phyloP scores from a whole-genome alignment of 2,888 invertebrate genomes.

The Sycophila texana region DNA sequence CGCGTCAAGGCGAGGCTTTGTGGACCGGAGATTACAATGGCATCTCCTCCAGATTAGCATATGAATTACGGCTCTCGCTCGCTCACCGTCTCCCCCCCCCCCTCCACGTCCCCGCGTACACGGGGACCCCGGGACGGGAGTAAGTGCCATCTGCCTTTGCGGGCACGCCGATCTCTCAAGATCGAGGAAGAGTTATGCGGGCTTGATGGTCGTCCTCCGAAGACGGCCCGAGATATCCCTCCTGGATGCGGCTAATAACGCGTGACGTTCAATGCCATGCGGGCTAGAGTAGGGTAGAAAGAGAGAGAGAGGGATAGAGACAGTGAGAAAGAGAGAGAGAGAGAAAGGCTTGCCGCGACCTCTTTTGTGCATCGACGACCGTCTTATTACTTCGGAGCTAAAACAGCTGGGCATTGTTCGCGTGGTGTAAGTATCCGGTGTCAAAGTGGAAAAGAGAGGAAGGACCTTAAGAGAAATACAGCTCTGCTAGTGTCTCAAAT shows the following conservation, averaged over 20 bases:
- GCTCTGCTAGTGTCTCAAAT: too few species aligned
- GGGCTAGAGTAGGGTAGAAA: not conserved
- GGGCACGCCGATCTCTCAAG: slow-evolving; percentile 39
- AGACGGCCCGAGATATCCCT: slow-evolving; percentile 14
- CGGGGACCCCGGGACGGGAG: slow-evolving; percentile 7
- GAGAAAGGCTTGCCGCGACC: not conserved
- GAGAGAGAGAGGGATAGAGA: slow-evolving; percentile 35
- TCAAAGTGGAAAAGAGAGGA: too few species aligned
- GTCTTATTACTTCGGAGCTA: too few species aligned
- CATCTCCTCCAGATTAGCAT: slow-evolving; percentile 75
- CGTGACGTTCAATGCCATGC: not conserved
- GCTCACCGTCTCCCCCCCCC: not conserved
- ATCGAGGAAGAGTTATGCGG: slow-evolving; percentile 55
- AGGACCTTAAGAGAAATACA: too few species aligned
- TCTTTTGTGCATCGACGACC: too few species aligned
- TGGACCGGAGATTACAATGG: slow-evolving; percentile 76
- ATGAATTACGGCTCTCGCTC: slow-evolving; percentile 71
- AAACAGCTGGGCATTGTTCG: too few species aligned
- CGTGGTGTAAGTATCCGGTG: too few species aligned
- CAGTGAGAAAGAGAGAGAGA: slow-evolving; percentile 56
- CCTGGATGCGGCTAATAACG: slow-evolving; percentile 19
- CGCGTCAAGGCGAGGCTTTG: slow-evolving; percentile 73
- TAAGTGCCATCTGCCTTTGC: slow-evolving; percentile 48
- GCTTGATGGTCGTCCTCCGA: slow-evolving; percentile 13
- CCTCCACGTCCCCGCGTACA: not conserved